A percentile compares a stretch with the other conserved stretches of the same genome.
Evolutionary conservation across 2,113 vertebrate species (phyloP).

Genomic region (Hucho hucho): DNA sequence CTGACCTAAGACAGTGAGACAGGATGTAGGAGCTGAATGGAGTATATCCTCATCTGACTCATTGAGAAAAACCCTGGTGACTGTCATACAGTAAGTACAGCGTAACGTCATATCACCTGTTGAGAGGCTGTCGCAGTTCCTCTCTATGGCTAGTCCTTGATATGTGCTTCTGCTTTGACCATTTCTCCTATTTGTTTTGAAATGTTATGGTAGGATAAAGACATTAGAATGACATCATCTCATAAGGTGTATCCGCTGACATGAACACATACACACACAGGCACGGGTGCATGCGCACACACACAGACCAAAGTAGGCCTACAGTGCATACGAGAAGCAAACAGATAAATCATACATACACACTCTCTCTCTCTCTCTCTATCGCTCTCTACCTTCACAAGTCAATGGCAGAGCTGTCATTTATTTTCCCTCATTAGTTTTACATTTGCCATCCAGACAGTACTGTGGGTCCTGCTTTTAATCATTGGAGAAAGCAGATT

Average conservation of each 20-base stretch:
- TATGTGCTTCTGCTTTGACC: too few species aligned
- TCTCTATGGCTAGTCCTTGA: too few species aligned
- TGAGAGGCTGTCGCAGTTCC: too few species aligned
- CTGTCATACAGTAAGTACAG: too few species aligned
- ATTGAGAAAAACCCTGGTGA: too few species aligned
- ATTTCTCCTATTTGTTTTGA: too few species aligned
- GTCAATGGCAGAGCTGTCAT: constrained; percentile 53
- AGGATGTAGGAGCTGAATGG: background rate
- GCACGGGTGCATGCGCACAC: background rate
- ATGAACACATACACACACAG: constrained; percentile 1
- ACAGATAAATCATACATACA: constrained; percentile 15
- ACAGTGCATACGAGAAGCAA: constrained; percentile 9
- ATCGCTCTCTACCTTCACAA: constrained; percentile 35
- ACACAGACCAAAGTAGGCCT: background rate
- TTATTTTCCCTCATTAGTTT: constrained; percentile 68
- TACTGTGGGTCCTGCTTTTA: constrained; percentile 64
- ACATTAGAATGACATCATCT: too few species aligned
- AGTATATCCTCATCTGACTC: too few species aligned
- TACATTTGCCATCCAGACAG: constrained; percentile 68
- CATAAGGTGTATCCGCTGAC: background rate
- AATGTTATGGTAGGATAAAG: too few species aligned
- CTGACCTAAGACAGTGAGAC: too few species aligned
- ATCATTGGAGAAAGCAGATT: constrained; percentile 50
- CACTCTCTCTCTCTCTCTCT: background rate
- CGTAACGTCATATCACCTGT: too few species aligned